Evolutionary conservation across 2,888 invertebrate species (phyloP).

Genomic region (Euplagia quadripunctaria): DNA sequence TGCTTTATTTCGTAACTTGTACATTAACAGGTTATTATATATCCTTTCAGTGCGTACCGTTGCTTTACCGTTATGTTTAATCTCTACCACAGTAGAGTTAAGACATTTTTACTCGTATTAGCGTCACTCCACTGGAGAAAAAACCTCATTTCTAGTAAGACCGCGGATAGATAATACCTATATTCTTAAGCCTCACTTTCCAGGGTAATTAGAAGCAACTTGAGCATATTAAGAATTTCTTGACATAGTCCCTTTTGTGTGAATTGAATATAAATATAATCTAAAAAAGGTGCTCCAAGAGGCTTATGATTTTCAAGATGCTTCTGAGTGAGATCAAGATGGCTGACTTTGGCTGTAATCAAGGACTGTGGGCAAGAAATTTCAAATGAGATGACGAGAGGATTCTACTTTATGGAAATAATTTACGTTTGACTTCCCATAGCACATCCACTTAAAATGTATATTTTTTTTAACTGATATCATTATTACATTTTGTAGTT

Average conservation of each 20-base stretch:
- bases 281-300: neutral
- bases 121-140: neutral
- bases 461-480: neutral
- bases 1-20: neutral
- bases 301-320: neutral
- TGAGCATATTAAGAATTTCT: neutral
- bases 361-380: neutral
- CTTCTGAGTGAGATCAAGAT: conserved; percentile 3
- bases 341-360: conserved; percentile 1
- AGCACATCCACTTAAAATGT: neutral
- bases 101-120: neutral
- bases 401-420: neutral
- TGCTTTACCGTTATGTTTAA: neutral
- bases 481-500: no score
- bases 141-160: neutral
- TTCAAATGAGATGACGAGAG: neutral
- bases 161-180: neutral
- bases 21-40: neutral
- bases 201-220: neutral
- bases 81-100: neutral
- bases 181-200: neutral
- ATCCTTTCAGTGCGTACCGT: neutral
- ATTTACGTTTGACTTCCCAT: neutral
- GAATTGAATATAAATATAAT: neutral
- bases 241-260: neutral